Conservation (phyloP, 2,113 vertebrate genomes). For the Malurus cyaneus region DNA sequence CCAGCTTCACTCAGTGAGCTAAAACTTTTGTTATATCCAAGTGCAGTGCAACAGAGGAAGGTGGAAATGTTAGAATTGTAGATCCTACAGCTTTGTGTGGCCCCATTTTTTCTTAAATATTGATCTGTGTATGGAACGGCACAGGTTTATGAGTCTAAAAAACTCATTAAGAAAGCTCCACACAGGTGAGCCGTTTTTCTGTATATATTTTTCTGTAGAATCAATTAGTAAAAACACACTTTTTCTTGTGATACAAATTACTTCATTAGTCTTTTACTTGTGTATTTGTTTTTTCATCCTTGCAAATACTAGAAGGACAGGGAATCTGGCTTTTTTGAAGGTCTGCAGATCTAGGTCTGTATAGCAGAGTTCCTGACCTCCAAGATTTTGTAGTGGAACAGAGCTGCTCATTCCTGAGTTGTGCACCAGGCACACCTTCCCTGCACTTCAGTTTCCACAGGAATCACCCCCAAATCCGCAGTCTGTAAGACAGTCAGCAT, state of each 20-base stretch:
- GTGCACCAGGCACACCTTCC: fast-evolving
- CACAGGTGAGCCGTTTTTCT: neutral
- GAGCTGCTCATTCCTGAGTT: neutral
- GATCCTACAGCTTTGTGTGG: neutral
- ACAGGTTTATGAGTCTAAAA: neutral
- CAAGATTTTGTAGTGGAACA: neutral
- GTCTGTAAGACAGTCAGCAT: neutral
- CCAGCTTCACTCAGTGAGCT: neutral
- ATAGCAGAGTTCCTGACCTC: neutral
- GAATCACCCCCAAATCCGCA: neutral
- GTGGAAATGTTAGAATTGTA: neutral
- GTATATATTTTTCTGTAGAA: neutral
- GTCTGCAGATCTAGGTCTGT: neutral
- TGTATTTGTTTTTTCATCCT: neutral
- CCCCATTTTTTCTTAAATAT: neutral
- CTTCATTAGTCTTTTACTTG: neutral
- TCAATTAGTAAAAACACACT: neutral
- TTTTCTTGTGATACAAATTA: neutral
- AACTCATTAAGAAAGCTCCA: fast-evolving
- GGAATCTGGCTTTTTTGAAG: neutral
- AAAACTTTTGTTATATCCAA: neutral
- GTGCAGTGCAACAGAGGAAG: neutral
- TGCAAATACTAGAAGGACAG: neutral
- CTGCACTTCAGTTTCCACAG: neutral
- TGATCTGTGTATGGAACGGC: neutral